Evolutionary conservation across 2,888 invertebrate genomes (phyloP).

Genomic region (Ganaspis brasiliensis): DNA sequence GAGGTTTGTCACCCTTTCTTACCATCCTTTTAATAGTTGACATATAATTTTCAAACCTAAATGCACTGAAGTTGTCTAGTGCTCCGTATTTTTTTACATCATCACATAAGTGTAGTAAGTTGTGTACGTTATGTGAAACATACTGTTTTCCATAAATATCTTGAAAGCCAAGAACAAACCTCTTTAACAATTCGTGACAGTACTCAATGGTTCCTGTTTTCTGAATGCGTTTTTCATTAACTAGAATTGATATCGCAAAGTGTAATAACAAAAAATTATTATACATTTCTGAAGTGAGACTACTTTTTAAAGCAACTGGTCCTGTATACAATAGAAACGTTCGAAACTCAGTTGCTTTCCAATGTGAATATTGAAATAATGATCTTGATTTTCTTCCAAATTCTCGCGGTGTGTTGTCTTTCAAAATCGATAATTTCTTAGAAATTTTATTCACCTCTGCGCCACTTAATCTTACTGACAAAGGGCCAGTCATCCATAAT

Average conservation of each 20-base stretch:
- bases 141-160: constrained; percentile 65
- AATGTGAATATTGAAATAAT: constrained; percentile 46
- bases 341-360: constrained; percentile 59
- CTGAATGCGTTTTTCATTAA: background rate
- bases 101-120: constrained; percentile 64
- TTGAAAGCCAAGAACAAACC: constrained; percentile 66
- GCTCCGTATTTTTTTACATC: constrained; percentile 65
- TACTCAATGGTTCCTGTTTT: constrained; percentile 44
- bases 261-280: constrained; percentile 50
- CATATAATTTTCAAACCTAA: constrained; percentile 52
- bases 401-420: constrained; percentile 52
- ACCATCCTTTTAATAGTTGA: background rate
- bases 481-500: constrained; percentile 45
- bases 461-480: constrained; percentile 26
- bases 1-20: constrained; percentile 2
- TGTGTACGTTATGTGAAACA: constrained; percentile 54
- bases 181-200: constrained; percentile 54
- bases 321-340: constrained; percentile 59
- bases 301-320: constrained; percentile 51
- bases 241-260: no score
- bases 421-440: constrained; percentile 25
- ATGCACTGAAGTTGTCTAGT: constrained; percentile 44
- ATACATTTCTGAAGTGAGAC: constrained; percentile 48
- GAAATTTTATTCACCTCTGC: constrained; percentile 39
- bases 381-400: constrained; percentile 58